Evolutionary conservation across 1,140 invertebrate species (phyloP), one percentile per base, ranked within the genome.

Genomic region (Zaprionus africanus): DNA sequence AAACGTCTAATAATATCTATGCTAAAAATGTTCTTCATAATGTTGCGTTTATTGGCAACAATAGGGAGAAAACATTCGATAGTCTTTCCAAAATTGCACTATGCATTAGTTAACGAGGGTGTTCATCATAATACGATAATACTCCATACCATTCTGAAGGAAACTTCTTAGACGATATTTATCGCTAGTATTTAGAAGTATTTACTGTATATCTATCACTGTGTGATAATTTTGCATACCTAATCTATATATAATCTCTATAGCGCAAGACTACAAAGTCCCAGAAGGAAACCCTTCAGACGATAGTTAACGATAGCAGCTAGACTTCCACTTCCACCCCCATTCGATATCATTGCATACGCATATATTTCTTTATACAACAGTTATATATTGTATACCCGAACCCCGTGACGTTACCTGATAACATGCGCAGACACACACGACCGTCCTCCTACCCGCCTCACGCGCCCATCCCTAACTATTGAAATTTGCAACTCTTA

Each of bases 391-490:
- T 24, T 51, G 9, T 51, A 19, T 51, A 22, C 12, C 46, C 11
- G 4, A 12, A 24, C 19, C 19, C 46, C 1, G 11, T 51, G 9
- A 24, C 46, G 19, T 51, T 64, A 64, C 19, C 49, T 38, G 19
- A 54, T 34, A 24, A 51, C 22, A 13, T 5, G 9, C 17, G 13
- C 19, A 51, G 12, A 22, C 46, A 9, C 38, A 15, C 38, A n/a
- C 38, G 38, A 5, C 15, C 5, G 38, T n/a, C 38, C 4, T 41
- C 5, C 28, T 7, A 34, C 15, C 19, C 17, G 38, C 34, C 51
- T 53, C 72, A 75, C 66, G 72, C 53, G 22, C 22, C 9, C 72
- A 75, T 75, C 72, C 17, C 72, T 70, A 51, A 57, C 2, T 13
- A 58, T 36, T n/a, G n/a, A 19, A 7, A 36, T n/a, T 24, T 31